Base-by-base conservation (phyloP, 2,113 vertebrate genomes). In the Tinamus guttatus region DNA sequence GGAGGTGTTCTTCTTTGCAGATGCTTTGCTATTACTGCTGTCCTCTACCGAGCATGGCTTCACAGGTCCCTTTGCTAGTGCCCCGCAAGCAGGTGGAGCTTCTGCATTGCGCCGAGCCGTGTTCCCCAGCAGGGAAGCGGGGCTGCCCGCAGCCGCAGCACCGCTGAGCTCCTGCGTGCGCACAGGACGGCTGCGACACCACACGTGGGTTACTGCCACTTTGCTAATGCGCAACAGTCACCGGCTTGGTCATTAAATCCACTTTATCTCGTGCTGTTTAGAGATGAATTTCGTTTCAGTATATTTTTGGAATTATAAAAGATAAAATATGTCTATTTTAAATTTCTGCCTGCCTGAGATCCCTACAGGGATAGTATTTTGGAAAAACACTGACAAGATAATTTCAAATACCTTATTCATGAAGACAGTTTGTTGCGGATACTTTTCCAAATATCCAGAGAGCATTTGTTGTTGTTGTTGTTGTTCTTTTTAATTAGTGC, bases 31-130 rank as follows among this genome's bases (percentile, higher is more conserved):
- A 59, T 59, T 45, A 45, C n/a, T 47, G n/a, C 56, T 28, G n/a
- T 90, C 19, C 3, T 85, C 21, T 70, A 1, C 43, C 22, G 24
- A 1, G 2, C 30, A 1, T 21, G 63, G 24, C 40, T 59, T 76
- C 64, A 34, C 47, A 13, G 32, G 13, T 52, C 7, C 18, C 22
- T 36, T 38, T 70, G 65, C 65, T 8, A 5, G 34, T 49, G 34
- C 15, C 27, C 30, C 59, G 2, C 36, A 38, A 1, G 2, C 0
- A 18, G 27, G 32, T 34, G 5, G 27, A 54, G 54, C 27, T 27
- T 5, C 7, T 0, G 0, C n/a, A 32, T 0, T 17, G 43, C 60
- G 11, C 32, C 9, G 62, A 13, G 11, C 56, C 56, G 3, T 14
- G 10, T 38, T 74, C 64, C 56, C 14, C 4, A 2, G 13, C 58